These are phyloP conservation scores for Adineta ricciae DNA, from an alignment of 2,888 invertebrate species.

Conservation along the genomic window DNA sequence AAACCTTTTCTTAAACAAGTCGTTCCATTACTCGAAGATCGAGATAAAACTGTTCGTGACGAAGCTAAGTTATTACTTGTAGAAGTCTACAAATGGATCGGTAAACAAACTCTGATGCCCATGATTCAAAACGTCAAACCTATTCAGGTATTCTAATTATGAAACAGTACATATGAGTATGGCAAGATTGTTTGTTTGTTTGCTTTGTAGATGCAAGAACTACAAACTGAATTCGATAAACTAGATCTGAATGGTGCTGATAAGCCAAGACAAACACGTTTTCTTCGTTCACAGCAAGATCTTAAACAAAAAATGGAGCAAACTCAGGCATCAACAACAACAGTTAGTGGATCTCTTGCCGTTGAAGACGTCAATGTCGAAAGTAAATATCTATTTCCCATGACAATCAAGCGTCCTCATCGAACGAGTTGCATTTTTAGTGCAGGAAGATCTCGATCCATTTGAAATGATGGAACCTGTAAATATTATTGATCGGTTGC, in stretches of 20 bases:
- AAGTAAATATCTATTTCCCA: conserved; percentile 49
- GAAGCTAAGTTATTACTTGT: conserved; percentile 80
- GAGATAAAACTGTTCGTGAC: conserved; percentile 79
- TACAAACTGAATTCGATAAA: conserved; percentile 76
- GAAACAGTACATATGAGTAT: background rate
- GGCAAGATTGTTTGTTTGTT: no score
- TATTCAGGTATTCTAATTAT: conserved; percentile 68
- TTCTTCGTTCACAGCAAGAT: conserved; percentile 71
- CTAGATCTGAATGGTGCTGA: conserved; percentile 50
- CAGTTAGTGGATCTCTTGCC: conserved; percentile 35
- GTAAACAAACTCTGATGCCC: conserved; percentile 46
- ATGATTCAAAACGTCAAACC: conserved; percentile 61
- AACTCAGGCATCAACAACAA: conserved; percentile 38
- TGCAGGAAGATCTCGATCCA: conserved; percentile 55
- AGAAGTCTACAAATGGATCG: conserved; percentile 84
- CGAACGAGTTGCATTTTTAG: conserved; percentile 49
- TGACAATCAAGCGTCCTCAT: conserved; percentile 24
- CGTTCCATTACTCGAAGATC: conserved; percentile 77
- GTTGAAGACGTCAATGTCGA: conserved; percentile 51
- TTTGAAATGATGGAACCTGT: conserved; percentile 81
- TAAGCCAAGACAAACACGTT: conserved; percentile 64
- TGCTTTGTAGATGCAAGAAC: conserved; percentile 61
- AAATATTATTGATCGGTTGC: conserved; percentile 79
- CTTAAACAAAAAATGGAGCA: conserved; percentile 49
- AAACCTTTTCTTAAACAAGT: conserved; percentile 60